Conservation (phyloP, 2,888 invertebrate species). For the Gnatocerus cornutus region DNA sequence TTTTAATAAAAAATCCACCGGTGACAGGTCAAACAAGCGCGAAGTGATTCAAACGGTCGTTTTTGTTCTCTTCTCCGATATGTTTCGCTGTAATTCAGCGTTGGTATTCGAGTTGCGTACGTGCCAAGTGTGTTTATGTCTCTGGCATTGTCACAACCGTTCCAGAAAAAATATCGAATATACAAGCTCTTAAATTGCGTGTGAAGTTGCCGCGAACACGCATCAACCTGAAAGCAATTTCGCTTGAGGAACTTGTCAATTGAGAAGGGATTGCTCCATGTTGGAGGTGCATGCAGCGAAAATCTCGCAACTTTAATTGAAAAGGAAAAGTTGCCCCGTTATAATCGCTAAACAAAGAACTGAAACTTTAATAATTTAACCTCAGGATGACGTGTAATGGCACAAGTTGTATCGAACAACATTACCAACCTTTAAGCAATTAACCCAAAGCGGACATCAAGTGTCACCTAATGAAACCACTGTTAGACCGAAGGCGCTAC, state of each 20-base stretch:
- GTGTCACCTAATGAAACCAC: constrained; percentile 52
- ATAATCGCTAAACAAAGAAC: background rate
- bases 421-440: constrained; percentile 50
- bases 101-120: constrained; percentile 52
- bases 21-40: constrained; percentile 39
- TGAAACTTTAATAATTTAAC: background rate
- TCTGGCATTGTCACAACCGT: constrained; percentile 49
- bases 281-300: no score
- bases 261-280: no score
- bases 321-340: no score
- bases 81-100: constrained; percentile 34
- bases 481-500: constrained; percentile 39
- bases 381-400: constrained; percentile 3
- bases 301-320: no score
- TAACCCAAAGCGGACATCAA: constrained; percentile 52
- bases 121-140: constrained; percentile 54
- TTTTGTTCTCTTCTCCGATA: constrained; percentile 27
- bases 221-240: constrained; percentile 11
- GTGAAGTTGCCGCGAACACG: constrained; percentile 9
- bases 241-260: background rate
- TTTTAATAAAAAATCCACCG: constrained; percentile 30
- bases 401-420: constrained; percentile 33
- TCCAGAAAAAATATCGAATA: constrained; percentile 39
- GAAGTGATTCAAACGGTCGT: constrained; percentile 32
- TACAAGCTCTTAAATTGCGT: constrained; percentile 16